Evolutionary conservation across 1,140 invertebrate species (phyloP), one percentile per base, ranked within the genome.

Genomic region (Tetramorium simillimum): DNA sequence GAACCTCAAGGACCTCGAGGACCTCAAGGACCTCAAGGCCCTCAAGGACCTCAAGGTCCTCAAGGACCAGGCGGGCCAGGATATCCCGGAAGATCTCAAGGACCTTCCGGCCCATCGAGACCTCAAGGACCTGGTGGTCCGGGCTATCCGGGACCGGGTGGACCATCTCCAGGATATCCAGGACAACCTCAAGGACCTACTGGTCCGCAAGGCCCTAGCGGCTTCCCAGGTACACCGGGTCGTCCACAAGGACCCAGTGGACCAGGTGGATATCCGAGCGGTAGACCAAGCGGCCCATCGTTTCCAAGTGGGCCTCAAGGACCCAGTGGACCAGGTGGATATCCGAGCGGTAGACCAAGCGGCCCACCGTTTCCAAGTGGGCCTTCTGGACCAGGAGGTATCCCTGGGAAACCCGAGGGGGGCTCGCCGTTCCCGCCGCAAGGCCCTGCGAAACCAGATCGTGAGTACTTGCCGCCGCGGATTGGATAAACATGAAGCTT

Each of bases 401-500:
- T 77, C 1, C 53, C 80, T 21, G 80, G 51, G 5, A 60, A 73
- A n/a, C 76, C 86, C 0, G 84, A 86, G 1, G 78, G 62, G 28
- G 92, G 88, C 18, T 43, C 87, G 14, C 91, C 90, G 33, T 93
- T 93, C 63, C 89, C 90, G n/a, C 73, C 91, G 12, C 90, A 91
- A 88, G 91, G 92, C 49, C 93, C 93, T 14, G 85, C 91, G 7
- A 91, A 94, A 86, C 93, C 93, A 85, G 91, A 93, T 87, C 94
- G 92, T 81, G 93, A 92, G 92, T 94, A 94, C 81, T 89, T 94
- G 62, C 94, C 94, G 14, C 93, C 93, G n/a, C 92, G 90, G 40
- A 91, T 92, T 75, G 92, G 93, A 85, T 93, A 93, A 94, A 76
- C 14, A n/a, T 73, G 28, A 84, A 84, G 28, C 53, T 33, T 63